Percentiles rank a stretch among this genome's conserved stretches.
phyloP scores from a whole-genome alignment of 2,888 invertebrate genomes.

The Trichopria drosophilae region DNA sequence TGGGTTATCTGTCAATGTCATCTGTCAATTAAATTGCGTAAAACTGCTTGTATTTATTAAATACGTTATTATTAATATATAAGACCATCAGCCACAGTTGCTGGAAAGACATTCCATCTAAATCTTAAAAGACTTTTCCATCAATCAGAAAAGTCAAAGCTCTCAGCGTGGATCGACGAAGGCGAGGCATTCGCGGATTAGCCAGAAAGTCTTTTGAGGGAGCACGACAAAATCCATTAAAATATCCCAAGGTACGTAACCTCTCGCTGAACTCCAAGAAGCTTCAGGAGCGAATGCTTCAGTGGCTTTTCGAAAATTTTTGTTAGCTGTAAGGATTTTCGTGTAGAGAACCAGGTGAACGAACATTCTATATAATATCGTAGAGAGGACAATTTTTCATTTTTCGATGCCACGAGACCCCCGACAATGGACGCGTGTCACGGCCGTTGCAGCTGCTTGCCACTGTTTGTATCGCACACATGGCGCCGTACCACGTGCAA shows the following conservation, averaged over 20 bases:
- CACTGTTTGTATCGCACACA: slow-evolving; percentile 53
- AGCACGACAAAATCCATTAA: slow-evolving; percentile 14
- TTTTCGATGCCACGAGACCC: slow-evolving; percentile 54
- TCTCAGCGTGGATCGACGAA: slow-evolving; percentile 26
- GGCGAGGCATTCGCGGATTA: slow-evolving; percentile 34
- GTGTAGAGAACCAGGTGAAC: slow-evolving; percentile 52
- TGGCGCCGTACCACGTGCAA: slow-evolving; percentile 43
- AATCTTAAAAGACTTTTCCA: too few relatives aligned
- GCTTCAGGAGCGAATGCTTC: too few relatives aligned
- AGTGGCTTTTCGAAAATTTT: slow-evolving; percentile 15
- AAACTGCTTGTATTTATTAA: too few relatives aligned
- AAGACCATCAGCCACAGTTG: too few relatives aligned
- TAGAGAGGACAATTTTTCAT: slow-evolving; percentile 54
- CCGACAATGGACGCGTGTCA: slow-evolving; percentile 59
- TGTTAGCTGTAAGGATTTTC: slow-evolving; percentile 36
- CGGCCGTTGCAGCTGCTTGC: slow-evolving; percentile 53
- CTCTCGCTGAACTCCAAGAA: too few relatives aligned
- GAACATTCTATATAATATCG: too few relatives aligned
- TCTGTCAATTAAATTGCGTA: too few relatives aligned
- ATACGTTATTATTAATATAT: too few relatives aligned
- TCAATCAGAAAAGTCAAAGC: too few relatives aligned
- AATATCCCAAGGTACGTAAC: too few relatives aligned
- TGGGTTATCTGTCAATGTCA: too few relatives aligned
- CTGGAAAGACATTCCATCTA: too few relatives aligned
- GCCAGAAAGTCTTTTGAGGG: slow-evolving; percentile 34